Evolutionary conservation across 2,888 invertebrate genomes (phyloP).

Genomic region (Erpobdella octoculata): DNA sequence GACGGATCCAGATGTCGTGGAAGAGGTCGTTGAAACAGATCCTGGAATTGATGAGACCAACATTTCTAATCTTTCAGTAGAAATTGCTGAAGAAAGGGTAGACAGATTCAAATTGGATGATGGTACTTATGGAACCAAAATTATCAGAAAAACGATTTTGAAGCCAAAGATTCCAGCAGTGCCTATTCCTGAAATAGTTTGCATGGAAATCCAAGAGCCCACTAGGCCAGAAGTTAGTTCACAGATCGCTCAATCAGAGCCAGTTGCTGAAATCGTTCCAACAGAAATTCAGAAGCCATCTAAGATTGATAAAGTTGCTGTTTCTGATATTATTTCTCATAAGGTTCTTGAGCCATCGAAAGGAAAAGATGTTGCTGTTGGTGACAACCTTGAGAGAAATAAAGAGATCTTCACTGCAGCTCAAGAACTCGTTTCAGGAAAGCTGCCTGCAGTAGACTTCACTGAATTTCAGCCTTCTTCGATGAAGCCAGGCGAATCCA

Average conservation of each 20-base stretch:
- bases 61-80: not conserved
- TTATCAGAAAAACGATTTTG: not conserved
- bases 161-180: constrained; percentile 1
- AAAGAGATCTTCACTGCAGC: not conserved
- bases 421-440: not conserved
- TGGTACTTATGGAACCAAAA: not conserved
- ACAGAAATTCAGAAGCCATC: no score
- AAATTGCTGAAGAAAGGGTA: constrained; percentile 8
- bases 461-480: not conserved
- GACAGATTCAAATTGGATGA: not conserved
- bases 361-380: not conserved
- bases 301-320: no score
- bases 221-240: no score
- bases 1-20: constrained; percentile 10
- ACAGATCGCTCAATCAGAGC: no score
- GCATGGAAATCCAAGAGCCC: no score
- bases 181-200: not conserved
- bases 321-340: no score
- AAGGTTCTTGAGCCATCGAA: not conserved
- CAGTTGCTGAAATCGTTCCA: no score
- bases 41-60: constrained; percentile 15
- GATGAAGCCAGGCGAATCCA: not conserved
- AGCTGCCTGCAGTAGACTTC: not conserved
- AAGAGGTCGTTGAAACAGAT: constrained; percentile 12
- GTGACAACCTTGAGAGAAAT: not conserved